Percentiles rank a stretch among this genome's conserved stretches.
These are phyloP conservation scores for Bufo bufo DNA, from an alignment of 2,113 vertebrate species.

Conservation along the genomic window DNA sequence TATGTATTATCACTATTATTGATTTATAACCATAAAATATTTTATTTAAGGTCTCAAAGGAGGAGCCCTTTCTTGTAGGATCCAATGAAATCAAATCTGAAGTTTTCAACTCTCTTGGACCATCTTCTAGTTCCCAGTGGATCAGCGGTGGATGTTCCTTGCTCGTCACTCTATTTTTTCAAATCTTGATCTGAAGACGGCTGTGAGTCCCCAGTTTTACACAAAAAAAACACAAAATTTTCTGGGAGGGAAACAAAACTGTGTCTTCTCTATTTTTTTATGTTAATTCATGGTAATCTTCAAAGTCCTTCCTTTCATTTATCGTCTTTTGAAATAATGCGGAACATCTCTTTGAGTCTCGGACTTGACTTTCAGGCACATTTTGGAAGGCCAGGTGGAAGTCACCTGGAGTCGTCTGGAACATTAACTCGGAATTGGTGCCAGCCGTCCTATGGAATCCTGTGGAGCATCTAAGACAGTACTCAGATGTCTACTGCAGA, in stretches of 20 bases:
- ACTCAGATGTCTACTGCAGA: not conserved
- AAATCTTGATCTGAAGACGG: conserved; percentile 59
- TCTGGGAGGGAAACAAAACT: conserved; percentile 12
- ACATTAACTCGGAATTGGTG: not conserved
- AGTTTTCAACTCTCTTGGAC: conserved; percentile 58
- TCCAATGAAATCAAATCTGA: conserved; percentile 67
- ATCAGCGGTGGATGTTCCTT: conserved; percentile 56
- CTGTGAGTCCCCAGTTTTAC: not conserved
- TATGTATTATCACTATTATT: not conserved
- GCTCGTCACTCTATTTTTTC: conserved; percentile 26
- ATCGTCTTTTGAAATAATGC: conserved; percentile 41
- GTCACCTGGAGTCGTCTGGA: not conserved
- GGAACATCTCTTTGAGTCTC: not conserved
- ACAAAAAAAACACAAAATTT: not conserved
- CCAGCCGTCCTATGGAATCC: not conserved
- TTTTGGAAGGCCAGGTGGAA: conserved; percentile 26
- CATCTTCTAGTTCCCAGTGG: not conserved
- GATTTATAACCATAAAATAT: not conserved
- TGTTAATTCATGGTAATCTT: conserved; percentile 47
- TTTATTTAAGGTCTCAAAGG: conserved; percentile 61
- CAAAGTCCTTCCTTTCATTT: conserved; percentile 36
- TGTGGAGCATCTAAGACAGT: conserved; percentile 26
- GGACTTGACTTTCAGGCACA: not conserved
- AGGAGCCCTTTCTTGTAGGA: conserved; percentile 66
- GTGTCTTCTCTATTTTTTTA: conserved; percentile 51